Evolutionary conservation across 1,140 invertebrate genomes (phyloP), one percentile per base, ranked within the genome.

Genomic region (Leptinotarsa lineolata): DNA sequence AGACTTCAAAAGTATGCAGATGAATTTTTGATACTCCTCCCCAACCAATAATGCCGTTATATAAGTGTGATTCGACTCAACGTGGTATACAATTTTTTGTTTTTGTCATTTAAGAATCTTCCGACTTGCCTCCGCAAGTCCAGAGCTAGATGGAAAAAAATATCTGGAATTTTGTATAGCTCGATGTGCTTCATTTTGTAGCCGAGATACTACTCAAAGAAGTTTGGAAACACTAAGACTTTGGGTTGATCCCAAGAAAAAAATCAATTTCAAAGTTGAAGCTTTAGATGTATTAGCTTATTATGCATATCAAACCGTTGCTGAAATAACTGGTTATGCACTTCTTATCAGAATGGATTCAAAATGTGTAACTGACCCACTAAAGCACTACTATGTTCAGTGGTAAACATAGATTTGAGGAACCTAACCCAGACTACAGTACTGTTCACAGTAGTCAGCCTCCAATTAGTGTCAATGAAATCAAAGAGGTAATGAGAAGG

Each of bases 261-360:
- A 86, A 71, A 76, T 87, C 16, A 86, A 84, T 69, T 82, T 88
- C 68, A 83, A 81, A 13, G 46, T 77, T 5, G 79, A 81, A 63
- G 89, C 89, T 3, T 77, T 91, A 70, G 91, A 92, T 82, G 88
- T 92, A 3, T 79, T 93, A 48, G 87, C 88, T 74, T 92, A 92
- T 80, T 84, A 92, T 74, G 91, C 91, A 4, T 91, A 91, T 85
- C 91, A 92, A 81, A 92, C 90, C 20, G 89, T 92, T 3, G 91
- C 91, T 22, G 89, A 91, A 81, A 87, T 93, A 72, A 88, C 91
- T 46, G 91, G 92, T 84, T 87, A 89, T 72, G 89, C 90, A 15
- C 86, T 92, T 69, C 77, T 92, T 64, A 88, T 92, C 2, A 86
- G 90, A 74, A 88, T 89, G 78, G 91, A 92, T 80, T 83, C 82